phyloP scores from a whole-genome alignment of 2,797 vertebrate genomes.

The Rhyacichthys aspro region DNA sequence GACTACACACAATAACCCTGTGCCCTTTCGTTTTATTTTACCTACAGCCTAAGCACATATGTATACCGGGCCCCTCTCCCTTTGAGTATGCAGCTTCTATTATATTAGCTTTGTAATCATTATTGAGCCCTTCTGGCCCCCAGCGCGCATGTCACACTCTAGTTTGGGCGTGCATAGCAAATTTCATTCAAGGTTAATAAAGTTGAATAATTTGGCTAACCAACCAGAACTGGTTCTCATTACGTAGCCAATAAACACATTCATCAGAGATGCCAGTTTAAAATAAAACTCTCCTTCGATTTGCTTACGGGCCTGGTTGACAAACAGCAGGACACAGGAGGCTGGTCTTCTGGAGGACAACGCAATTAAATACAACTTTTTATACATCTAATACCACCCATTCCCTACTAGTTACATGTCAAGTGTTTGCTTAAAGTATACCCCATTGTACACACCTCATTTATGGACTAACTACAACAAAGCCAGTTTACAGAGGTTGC shows the following conservation, averaged over 20 bases:
- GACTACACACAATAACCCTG: slow-evolving; percentile 76
- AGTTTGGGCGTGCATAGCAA: slow-evolving; percentile 86
- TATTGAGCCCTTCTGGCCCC: slow-evolving; percentile 85
- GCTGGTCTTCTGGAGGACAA: slow-evolving; percentile 13
- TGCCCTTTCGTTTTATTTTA: slow-evolving; percentile 68
- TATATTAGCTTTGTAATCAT: slow-evolving; percentile 86
- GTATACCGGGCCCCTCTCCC: slow-evolving; percentile 65
- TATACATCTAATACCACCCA: no score
- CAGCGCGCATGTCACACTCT: slow-evolving; percentile 84
- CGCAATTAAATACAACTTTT: slow-evolving; percentile 10
- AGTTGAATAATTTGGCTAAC: slow-evolving; percentile 96
- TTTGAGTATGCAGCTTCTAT: slow-evolving; percentile 64
- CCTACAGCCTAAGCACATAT: slow-evolving; percentile 71
- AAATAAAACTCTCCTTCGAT: slow-evolving; percentile 78
- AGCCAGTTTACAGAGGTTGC: no score
- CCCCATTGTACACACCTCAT: no score
- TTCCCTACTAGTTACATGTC: no score
- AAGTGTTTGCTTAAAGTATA: no score
- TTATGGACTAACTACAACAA: no score
- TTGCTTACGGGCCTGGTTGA: slow-evolving; percentile 66
- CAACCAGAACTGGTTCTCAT: slow-evolving; percentile 90
- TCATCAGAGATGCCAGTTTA: slow-evolving; percentile 84
- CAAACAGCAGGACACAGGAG: slow-evolving; percentile 24
- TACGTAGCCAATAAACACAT: slow-evolving; percentile 92
- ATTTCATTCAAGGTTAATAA: slow-evolving; percentile 92